These are phyloP conservation scores for Diaprepes abbreviatus DNA, from an alignment of 2,888 invertebrate species.

Conservation along the genomic window DNA sequence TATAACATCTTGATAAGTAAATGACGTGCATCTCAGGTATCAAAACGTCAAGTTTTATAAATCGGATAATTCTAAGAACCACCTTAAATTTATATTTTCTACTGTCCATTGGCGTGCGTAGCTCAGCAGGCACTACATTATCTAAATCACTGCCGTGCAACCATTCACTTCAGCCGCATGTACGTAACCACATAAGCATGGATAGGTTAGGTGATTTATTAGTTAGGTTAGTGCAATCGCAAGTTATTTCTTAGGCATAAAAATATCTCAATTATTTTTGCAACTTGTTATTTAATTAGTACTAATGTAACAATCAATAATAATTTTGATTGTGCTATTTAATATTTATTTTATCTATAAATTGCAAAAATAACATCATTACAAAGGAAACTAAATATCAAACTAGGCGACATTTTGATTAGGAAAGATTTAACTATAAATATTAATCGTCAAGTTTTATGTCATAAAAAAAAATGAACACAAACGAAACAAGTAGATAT, in stretches of 20 bases:
- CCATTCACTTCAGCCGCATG: slow-evolving; percentile 44
- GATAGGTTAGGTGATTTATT: slow-evolving; percentile 25
- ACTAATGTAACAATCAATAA: too few species aligned
- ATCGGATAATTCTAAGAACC: neutral
- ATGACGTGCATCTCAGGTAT: too few species aligned
- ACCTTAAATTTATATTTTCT: neutral
- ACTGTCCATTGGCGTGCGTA: slow-evolving; percentile 39
- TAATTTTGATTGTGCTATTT: neutral
- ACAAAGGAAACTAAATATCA: neutral
- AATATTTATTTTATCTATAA: neutral
- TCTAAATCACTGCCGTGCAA: slow-evolving; percentile 49
- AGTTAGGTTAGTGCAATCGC: slow-evolving; percentile 37
- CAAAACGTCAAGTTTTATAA: neutral
- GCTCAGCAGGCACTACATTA: slow-evolving; percentile 45
- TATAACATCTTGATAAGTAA: too few species aligned
- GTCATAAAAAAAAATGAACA: too few species aligned
- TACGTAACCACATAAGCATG: slow-evolving; percentile 31
- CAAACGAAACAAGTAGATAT: too few species aligned
- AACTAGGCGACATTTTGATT: too few species aligned
- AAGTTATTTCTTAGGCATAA: neutral
- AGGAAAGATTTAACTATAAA: too few species aligned
- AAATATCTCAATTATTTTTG: slow-evolving; percentile 1
- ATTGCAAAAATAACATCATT: neutral
- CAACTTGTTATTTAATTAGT: too few species aligned
- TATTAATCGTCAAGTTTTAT: too few species aligned